These are phyloP conservation scores for Epizoanthus ramosus DNA, from an alignment of 92 coral and sea anemone genomes.

Conservation along the genomic window DNA sequence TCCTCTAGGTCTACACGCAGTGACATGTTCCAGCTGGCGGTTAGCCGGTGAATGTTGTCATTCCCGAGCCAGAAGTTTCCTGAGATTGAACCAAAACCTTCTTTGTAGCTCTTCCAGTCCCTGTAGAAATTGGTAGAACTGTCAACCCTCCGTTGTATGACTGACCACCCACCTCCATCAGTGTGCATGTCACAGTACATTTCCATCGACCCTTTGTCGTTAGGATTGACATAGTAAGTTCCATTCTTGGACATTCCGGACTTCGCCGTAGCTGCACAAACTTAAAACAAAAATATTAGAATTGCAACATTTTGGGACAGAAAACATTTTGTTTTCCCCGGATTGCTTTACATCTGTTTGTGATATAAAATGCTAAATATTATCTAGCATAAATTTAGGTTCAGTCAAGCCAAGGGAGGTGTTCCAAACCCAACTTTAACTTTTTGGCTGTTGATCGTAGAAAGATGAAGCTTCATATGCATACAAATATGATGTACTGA, in stretches of 20 bases:
- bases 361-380: too few relatives aligned
- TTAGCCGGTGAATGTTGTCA: not conserved
- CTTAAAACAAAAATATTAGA: not conserved
- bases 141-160: not conserved
- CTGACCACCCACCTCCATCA: too few relatives aligned
- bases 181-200: too few relatives aligned
- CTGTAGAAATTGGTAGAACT: not conserved
- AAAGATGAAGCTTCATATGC: too few relatives aligned
- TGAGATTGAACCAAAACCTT: not conserved
- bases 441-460: too few relatives aligned
- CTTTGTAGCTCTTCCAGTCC: not conserved
- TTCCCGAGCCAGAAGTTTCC: not conserved
- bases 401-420: too few relatives aligned
- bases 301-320: too few relatives aligned
- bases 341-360: too few relatives aligned
- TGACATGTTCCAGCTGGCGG: not conserved
- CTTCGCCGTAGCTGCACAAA: not conserved
- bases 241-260: not conserved
- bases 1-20: not conserved
- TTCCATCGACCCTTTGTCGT: not conserved
- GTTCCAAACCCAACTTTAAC: too few relatives aligned
- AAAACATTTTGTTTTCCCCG: too few relatives aligned
- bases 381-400: too few relatives aligned
- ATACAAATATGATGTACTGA: too few relatives aligned
- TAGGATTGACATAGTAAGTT: not conserved